A percentile compares a stretch with the other conserved stretches of the same genome.
Evolutionary conservation across 2,888 invertebrate genomes (phyloP).

Genomic region (Dasypogon diadema): DNA sequence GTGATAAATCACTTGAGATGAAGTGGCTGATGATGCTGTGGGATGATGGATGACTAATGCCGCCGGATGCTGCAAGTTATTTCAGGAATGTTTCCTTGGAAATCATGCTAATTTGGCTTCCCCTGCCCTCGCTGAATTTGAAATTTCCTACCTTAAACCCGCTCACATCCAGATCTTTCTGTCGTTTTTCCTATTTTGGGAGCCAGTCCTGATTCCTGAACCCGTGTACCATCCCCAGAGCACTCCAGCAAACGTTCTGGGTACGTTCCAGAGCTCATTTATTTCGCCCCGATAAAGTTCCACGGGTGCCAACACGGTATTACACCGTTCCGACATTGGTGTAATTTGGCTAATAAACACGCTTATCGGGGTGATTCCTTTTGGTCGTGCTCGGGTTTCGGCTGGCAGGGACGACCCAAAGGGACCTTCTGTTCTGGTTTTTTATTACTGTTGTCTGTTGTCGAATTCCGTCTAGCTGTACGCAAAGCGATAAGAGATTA

Average conservation of each 20-base stretch:
- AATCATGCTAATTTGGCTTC: constrained; percentile 2
- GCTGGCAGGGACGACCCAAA: not conserved
- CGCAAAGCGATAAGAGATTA: constrained; percentile 13
- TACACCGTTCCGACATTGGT: constrained; percentile 19
- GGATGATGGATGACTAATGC: not conserved
- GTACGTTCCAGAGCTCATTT: constrained; percentile 32
- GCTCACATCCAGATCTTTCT: not conserved
- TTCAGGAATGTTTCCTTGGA: not conserved
- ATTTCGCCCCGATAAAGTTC: constrained; percentile 25
- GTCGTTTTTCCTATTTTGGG: not conserved
- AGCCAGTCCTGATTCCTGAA: not conserved
- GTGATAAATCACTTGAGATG: constrained; percentile 19
- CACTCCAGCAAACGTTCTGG: constrained; percentile 2
- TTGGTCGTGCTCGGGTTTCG: constrained; percentile 14
- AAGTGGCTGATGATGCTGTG: constrained; percentile 5
- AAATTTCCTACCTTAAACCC: not conserved
- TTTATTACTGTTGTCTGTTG: constrained; percentile 24
- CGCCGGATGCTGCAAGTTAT: not conserved
- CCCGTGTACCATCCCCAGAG: not conserved
- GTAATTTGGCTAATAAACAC: constrained; percentile 36
- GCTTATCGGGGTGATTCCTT: constrained; percentile 33
- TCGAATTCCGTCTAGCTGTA: not conserved
- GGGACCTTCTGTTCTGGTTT: constrained; percentile 26
- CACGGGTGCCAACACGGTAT: constrained; percentile 39
- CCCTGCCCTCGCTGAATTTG: not conserved